These are phyloP conservation scores for Drosophila cracens DNA, from an alignment of 2,888 invertebrate species.

Conservation along the genomic window DNA sequence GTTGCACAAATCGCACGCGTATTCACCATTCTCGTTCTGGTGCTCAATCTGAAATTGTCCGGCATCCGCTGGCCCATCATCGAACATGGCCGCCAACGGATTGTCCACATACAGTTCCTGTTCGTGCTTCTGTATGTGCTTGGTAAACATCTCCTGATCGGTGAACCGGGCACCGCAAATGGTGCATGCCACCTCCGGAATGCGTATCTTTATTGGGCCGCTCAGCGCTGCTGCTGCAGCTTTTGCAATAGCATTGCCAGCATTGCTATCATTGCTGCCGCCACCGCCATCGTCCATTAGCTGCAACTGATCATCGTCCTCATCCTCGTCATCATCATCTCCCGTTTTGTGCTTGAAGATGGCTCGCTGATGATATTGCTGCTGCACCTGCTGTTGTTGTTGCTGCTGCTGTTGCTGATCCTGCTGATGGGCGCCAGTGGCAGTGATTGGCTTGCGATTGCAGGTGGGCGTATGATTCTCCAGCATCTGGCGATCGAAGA, in stretches of 20 bases:
- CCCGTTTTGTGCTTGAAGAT: constrained; percentile 78
- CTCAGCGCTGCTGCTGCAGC: constrained; percentile 32
- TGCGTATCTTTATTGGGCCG: constrained; percentile 71
- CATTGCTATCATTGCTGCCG: constrained; percentile 30
- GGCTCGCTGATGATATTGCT: constrained; percentile 8
- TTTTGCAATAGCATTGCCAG: constrained; percentile 31
- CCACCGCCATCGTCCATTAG: constrained; percentile 48
- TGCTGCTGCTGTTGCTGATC: constrained; percentile 37
- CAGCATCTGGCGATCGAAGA: constrained; percentile 84
- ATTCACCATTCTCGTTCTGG: constrained; percentile 84
- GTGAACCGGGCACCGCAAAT: constrained; percentile 84
- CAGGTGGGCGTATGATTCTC: constrained; percentile 83
- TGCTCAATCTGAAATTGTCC: constrained; percentile 83
- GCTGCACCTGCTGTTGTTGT: constrained; percentile 13
- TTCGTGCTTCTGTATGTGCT: constrained; percentile 84
- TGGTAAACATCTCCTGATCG: constrained; percentile 84
- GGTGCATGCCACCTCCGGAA: constrained; percentile 84
- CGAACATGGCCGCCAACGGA: constrained; percentile 84
- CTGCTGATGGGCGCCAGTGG: constrained; percentile 73
- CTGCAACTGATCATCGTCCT: constrained; percentile 52
- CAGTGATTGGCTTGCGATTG: constrained; percentile 78
- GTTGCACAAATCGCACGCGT: constrained; percentile 84
- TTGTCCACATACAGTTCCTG: constrained; percentile 83
- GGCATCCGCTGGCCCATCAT: constrained; percentile 84
- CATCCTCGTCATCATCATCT: constrained; percentile 74